Percentiles rank a stretch among this genome's conserved stretches.
Conservation (phyloP, 2,888 invertebrate species). For the Amiota mariae region DNA sequence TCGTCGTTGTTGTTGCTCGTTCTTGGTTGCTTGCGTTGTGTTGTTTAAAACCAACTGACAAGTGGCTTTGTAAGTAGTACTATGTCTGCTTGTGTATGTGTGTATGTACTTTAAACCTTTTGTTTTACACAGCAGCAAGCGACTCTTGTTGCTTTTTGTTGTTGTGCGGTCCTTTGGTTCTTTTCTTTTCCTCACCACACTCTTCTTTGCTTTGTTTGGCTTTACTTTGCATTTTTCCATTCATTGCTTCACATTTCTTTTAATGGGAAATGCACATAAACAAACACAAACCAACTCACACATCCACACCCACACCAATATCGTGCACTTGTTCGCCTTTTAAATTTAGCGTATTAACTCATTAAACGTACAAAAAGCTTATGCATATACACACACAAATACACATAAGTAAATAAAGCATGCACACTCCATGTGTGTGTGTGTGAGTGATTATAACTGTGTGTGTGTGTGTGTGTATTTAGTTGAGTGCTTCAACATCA, state of each 20-base stretch:
- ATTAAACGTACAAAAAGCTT: conserved; percentile 61
- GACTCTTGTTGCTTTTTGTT: conserved; percentile 27
- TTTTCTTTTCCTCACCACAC: neutral
- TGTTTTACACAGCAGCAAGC: neutral
- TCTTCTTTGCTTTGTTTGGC: neutral
- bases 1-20: conserved; percentile 13
- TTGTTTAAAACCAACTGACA: conserved; percentile 25
- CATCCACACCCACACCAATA: neutral
- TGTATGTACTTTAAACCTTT: conserved; percentile 19
- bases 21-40: conserved; percentile 12
- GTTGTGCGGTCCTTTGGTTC: neutral
- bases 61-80: conserved; percentile 10
- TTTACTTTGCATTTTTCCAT: neutral
- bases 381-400: conserved; percentile 50
- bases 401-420: conserved; percentile 35
- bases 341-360: conserved; percentile 65
- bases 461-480: conserved; percentile 15
- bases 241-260: neutral
- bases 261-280: conserved; percentile 8
- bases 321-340: conserved; percentile 59
- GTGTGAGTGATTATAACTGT: conserved; percentile 28
- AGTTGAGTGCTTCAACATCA: conserved; percentile 9
- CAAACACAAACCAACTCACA: neutral
- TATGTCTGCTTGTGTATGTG: conserved; percentile 6
- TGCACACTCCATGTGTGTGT: conserved; percentile 52